Evolutionary conservation across 2,888 invertebrate genomes (phyloP), one percentile per base, ranked within the genome.

Genomic region (Cryptocephalus moraei): DNA sequence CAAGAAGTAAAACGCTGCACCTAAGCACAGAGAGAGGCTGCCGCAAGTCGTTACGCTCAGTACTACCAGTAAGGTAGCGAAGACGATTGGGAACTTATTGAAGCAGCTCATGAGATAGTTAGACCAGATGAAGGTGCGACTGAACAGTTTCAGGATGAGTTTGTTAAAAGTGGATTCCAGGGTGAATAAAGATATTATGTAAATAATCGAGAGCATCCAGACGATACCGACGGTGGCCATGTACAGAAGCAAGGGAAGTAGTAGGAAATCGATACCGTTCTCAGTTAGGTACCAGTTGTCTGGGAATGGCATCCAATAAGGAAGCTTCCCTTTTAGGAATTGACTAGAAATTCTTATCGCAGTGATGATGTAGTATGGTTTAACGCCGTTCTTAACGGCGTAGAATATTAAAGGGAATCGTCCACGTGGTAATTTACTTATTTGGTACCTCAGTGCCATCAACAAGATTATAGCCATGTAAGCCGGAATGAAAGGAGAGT

Each of bases 41-140:
- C 89, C 90, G 62, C 88, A 88, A 0, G 87, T 81, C 10, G 79
- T 70, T 10, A 80, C 73, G 12, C 79, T 78, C 6, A 86, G 71
- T 34, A 79, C 76, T 14, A 86, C 66, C 1, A 88, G 69, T 2
- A 80, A 65, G 0, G 76, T 75, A 9, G 84, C 82, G 41, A 83
- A 80, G 1, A 84, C 68, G 51, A 82, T 69, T 0, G 90, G 90
- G 33, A 87, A 72, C 57, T 79, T 77, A 52, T 84, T 80, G 43
- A 89, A 70, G 12, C 80, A 80, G 8, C 76, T 73, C 33, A 86
- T 72, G 34, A 84, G 62, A 68, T 79, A 79, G 56, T 83, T 82
- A 1, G 82, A 81, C 58, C 80, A 70, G 9, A 41, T 45, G 9
- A 67, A 59, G 32, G 71, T 68, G 54, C 74, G 73, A 10, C 71